Evolutionary conservation across 2,888 invertebrate genomes (phyloP), one percentile per base, ranked within the genome.

Genomic region (Stegana nigrithorax): DNA sequence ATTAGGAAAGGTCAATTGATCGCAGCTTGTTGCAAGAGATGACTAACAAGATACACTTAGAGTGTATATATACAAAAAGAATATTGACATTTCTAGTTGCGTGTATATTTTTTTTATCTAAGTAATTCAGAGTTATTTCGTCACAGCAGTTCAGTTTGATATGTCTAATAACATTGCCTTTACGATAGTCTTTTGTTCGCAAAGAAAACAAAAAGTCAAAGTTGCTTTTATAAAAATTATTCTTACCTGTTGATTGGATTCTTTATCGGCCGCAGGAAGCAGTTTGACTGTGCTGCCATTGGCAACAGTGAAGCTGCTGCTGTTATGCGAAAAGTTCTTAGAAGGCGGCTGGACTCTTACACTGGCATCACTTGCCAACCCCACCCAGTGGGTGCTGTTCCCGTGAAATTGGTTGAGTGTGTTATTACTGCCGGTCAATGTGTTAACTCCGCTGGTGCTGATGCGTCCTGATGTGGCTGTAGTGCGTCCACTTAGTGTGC

Each of bases 281-380:
- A 85, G 57, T 66, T 85, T 85, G 12, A 81, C 80, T 39, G 85
- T 85, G 62, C 85, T 85, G 63, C 83, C 84, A 64, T 83, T 85
- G 47, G 84, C 81, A 27, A 84, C 70, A 68, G 83, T 83, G 68
- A 83, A 78, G 63, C 80, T 81, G 19, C 81, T 78, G 62, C 69
- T 77, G 14, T 68, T 77, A 21, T 55, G 51, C 78, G 19, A 67
- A 61, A 32, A 84, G 84, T 82, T 81, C 70, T 84, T 82, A 53
- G 80, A 80, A 60, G 74, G 64, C n/a, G 67, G 32, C 32, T 10
- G 19, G 21, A 23, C 50, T n/a, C n/a, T n/a, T n/a, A n/a, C n/a
- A 4, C 5, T 21, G 14, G 14, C 17, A 17, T 3, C 14, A 17
- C 39, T 39, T 17, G 5, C n/a, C 1, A 44, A 67, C 61, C 36